phyloP scores from a whole-genome alignment of 2,113 vertebrate genomes.

The Rhinopomastus cyanomelas region DNA sequence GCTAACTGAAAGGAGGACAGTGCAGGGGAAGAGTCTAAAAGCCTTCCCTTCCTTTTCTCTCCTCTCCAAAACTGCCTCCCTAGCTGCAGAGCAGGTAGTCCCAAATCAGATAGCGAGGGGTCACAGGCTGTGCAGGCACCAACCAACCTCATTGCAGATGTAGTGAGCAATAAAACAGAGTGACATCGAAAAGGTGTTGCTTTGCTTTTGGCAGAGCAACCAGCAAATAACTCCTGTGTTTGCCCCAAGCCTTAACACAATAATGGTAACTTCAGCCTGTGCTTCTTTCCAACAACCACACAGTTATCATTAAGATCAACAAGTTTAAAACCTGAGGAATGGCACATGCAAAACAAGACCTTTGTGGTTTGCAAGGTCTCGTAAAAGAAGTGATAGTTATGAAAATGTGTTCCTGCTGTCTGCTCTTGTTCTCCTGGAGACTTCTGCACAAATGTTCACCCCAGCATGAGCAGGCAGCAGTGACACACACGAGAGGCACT shows the following conservation, averaged over 20 bases:
- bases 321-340: not conserved
- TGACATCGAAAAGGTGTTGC: not conserved
- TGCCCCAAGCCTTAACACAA: not conserved
- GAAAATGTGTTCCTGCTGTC: not conserved
- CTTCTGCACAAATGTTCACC: not conserved
- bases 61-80: not conserved
- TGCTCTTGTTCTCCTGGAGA: not conserved
- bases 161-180: not conserved
- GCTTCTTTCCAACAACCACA: not conserved
- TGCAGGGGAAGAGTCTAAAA: not conserved
- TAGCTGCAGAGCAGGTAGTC: not conserved
- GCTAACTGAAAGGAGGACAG: not conserved
- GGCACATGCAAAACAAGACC: not conserved
- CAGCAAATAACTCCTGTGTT: not conserved
- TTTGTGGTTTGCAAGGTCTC: not conserved
- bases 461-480: not conserved
- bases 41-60: not conserved
- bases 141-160: rapidly evolving
- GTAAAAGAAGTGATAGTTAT: not conserved
- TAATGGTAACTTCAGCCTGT: not conserved
- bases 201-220: not conserved
- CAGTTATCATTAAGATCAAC: not conserved
- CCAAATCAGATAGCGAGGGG: not conserved
- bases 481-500: not conserved
- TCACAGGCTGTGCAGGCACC: rapidly evolving